Evolutionary conservation across 1,140 invertebrate genomes (phyloP).

Genomic region (Neelides sp.): DNA sequence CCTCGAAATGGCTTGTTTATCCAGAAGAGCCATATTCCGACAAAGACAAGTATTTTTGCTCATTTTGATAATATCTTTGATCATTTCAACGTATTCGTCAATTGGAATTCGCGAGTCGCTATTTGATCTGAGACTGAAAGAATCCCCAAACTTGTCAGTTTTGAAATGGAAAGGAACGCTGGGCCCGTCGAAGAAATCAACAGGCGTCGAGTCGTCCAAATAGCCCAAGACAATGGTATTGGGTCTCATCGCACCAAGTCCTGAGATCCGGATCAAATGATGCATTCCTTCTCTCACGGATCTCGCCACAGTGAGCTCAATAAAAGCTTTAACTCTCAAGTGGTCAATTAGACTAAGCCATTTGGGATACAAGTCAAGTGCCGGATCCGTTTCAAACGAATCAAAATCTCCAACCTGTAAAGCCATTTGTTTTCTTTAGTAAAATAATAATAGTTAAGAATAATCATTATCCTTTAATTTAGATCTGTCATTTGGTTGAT

Average conservation of each 20-base stretch:
- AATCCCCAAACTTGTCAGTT: slow-evolving; percentile 23
- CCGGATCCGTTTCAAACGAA: slow-evolving; percentile 50
- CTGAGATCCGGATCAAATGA: slow-evolving; percentile 80
- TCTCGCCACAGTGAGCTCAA: slow-evolving; percentile 79
- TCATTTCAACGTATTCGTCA: slow-evolving; percentile 75
- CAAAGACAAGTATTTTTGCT: slow-evolving; percentile 91
- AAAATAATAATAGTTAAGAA: slow-evolving; percentile 1
- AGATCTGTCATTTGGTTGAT: not conserved
- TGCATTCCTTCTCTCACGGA: slow-evolving; percentile 77
- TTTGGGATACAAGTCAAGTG: slow-evolving; percentile 59
- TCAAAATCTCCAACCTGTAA: slow-evolving; percentile 38
- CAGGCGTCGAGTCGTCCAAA: slow-evolving; percentile 58
- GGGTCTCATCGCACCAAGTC: slow-evolving; percentile 97
- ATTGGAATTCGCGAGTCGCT: slow-evolving; percentile 32
- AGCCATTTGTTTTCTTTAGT: not conserved
- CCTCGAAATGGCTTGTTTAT: slow-evolving; percentile 57
- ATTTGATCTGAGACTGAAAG: slow-evolving; percentile 33
- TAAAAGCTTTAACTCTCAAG: slow-evolving; percentile 89
- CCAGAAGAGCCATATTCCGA: slow-evolving; percentile 72
- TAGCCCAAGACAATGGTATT: slow-evolving; percentile 90
- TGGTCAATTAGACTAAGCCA: slow-evolving; percentile 79
- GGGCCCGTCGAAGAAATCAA: slow-evolving; percentile 55
- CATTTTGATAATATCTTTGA: slow-evolving; percentile 73
- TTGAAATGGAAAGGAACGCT: slow-evolving; percentile 19
- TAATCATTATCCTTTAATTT: slow-evolving; percentile 1